Evolutionary conservation across 2,113 vertebrate genomes (phyloP).

Genomic region (Chloropsis hardwickii): DNA sequence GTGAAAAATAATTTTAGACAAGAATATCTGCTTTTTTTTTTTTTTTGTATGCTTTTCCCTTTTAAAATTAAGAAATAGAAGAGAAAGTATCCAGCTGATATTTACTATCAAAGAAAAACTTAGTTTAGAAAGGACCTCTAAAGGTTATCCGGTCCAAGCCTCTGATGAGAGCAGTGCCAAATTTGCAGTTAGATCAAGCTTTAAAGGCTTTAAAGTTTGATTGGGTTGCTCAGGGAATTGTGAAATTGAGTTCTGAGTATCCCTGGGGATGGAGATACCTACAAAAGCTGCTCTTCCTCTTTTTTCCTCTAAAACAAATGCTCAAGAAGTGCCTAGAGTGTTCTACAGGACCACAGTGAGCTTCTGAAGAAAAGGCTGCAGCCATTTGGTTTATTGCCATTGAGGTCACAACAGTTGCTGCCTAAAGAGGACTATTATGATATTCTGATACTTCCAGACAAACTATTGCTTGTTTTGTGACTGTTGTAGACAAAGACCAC

Average conservation of each 20-base stretch:
- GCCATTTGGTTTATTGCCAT: background rate
- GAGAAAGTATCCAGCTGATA: background rate
- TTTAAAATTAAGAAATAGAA: background rate
- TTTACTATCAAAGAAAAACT: background rate
- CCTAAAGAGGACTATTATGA: background rate
- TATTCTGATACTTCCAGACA: background rate
- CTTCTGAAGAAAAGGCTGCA: background rate
- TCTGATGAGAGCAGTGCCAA: background rate
- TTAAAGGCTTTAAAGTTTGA: background rate
- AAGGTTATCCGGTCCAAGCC: background rate
- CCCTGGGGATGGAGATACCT: background rate
- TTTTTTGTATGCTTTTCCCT: background rate
- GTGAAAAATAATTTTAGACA: background rate
- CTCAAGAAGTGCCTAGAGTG: background rate
- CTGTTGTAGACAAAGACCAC: background rate
- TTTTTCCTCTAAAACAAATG: background rate
- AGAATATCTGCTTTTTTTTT: background rate
- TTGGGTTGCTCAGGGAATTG: background rate
- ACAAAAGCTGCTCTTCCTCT: background rate
- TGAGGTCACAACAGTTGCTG: background rate
- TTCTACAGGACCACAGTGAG: background rate
- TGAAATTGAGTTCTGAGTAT: background rate
- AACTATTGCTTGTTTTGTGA: background rate
- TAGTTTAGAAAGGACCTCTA: background rate
- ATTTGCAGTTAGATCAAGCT: background rate